Base-by-base conservation (phyloP, 2,797 vertebrate genomes). In the Triplophysa bombifrons region DNA sequence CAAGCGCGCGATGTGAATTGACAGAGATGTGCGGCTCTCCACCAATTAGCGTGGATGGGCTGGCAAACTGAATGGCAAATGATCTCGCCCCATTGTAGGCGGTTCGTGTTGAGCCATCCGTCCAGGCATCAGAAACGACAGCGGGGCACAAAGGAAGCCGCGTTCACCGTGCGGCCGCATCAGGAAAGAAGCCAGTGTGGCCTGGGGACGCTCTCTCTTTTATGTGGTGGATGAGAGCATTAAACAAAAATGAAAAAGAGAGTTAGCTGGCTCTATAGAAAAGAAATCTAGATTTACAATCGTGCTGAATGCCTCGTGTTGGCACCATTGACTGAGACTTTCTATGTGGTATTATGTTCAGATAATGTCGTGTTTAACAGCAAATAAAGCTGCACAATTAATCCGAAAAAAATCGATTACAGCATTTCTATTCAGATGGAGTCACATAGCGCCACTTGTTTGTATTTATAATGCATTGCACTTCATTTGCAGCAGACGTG, bases 1-100 rank as follows among this genome's bases (percentile, higher is more conserved):
- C 90, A 88, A 92, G 92, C 91, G 91, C 90, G 90, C 92, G 89
- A 93, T 89, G 87, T 85, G 90, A 91, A 89, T 81, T 86, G 91
- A 93, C 91, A 92, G 80, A 89, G 90, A 88, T 91, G 92, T 55
- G 86, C 90, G 86, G 85, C 88, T 86, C 89, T 88, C 84, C 80
- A 85, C 83, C 51, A 86, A 92, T 89, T 88, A 89, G 88, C 76
- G 84, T 88, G 90, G 89, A 90, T 25, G 81, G 30, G 80, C 88
- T 72, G 72, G 77, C 86, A 88, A 88, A 84, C 85, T 81, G 86
- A 88, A 88, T 88, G 88, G 89, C 84, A 89, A 91, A 92, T 84
- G 88, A 90, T 82, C 82, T 83, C 72, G 80, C 16, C 30, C 81
- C 73, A 82, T 89, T 92, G 90, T 93, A 90, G 83, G 84, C 85